These are phyloP conservation scores for Myotis myotis DNA, from an alignment of 2,797 vertebrate species.

Conservation along the genomic window DNA sequence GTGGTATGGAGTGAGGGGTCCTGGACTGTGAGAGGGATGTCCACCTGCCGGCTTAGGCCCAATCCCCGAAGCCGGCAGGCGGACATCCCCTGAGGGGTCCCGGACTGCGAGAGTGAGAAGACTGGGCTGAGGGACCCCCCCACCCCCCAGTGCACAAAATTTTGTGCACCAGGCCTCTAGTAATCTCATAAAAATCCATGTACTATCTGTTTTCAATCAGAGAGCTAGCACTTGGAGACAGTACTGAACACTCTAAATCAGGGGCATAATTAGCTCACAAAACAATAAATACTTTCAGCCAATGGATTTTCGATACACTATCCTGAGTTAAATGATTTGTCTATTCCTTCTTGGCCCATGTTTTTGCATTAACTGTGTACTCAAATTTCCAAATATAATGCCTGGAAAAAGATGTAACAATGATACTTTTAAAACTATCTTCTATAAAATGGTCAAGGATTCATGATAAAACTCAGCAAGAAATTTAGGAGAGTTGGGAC, in stretches of 20 bases:
- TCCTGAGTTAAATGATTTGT: neutral
- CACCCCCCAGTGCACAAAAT: too few species aligned
- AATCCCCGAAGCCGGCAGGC: too few species aligned
- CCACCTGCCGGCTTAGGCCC: too few species aligned
- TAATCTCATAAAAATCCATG: neutral
- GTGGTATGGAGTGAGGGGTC: too few species aligned
- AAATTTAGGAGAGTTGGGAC: neutral
- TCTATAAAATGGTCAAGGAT: neutral
- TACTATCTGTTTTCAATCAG: neutral
- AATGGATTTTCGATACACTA: neutral
- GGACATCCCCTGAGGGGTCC: too few species aligned
- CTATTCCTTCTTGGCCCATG: neutral
- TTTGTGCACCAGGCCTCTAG: too few species aligned
- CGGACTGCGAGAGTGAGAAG: rapidly evolving
- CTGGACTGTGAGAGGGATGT: too few species aligned
- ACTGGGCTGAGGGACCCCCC: too few species aligned
- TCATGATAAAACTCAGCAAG: neutral
- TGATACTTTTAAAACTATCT: neutral
- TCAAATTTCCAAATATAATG: neutral
- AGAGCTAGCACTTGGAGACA: neutral
- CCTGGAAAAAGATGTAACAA: neutral
- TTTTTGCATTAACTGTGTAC: neutral
- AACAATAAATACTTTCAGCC: neutral
- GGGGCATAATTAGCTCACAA: neutral
- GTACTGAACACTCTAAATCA: neutral